Conservation (phyloP, 2,797 vertebrate genomes). For the Meda fulgida region DNA sequence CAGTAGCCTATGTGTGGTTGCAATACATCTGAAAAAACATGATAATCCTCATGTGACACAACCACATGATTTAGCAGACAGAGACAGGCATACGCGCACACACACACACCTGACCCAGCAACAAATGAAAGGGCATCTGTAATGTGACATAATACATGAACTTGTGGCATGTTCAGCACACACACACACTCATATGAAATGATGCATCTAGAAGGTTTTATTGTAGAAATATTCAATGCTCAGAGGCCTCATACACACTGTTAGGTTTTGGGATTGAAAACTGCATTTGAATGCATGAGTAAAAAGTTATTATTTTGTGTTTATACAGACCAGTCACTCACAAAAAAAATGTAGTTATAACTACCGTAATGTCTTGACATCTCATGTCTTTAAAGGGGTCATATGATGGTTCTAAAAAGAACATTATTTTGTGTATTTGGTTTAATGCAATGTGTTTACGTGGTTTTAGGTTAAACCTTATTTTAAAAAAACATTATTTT, state of each 20-base stretch:
- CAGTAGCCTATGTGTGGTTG: not conserved
- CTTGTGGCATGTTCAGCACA: constrained; percentile 11
- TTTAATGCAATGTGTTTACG: no score
- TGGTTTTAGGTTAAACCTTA: no score
- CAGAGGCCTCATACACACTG: not conserved
- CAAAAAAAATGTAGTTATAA: not conserved
- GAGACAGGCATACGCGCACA: constrained; percentile 32
- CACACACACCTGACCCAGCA: constrained; percentile 3
- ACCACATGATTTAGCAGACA: constrained; percentile 50
- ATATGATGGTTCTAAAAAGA: no score
- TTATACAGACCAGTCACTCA: not conserved
- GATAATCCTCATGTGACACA: constrained; percentile 56
- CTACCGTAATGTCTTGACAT: not conserved
- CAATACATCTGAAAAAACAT: constrained; percentile 29
- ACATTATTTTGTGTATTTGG: no score
- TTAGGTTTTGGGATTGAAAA: not conserved
- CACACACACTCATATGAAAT: not conserved
- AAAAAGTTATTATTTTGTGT: not conserved
- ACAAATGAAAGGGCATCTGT: constrained; percentile 9
- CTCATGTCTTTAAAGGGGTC: not conserved
- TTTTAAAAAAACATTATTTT: no score
- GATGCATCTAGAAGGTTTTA: not conserved
- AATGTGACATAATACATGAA: constrained; percentile 22
- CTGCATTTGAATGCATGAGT: not conserved
- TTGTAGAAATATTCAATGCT: not conserved